Evolutionary conservation across 35 echinoderm and acorn worm species (phyloP).

Genomic region (Strongylocentrotus purpuratus): DNA sequence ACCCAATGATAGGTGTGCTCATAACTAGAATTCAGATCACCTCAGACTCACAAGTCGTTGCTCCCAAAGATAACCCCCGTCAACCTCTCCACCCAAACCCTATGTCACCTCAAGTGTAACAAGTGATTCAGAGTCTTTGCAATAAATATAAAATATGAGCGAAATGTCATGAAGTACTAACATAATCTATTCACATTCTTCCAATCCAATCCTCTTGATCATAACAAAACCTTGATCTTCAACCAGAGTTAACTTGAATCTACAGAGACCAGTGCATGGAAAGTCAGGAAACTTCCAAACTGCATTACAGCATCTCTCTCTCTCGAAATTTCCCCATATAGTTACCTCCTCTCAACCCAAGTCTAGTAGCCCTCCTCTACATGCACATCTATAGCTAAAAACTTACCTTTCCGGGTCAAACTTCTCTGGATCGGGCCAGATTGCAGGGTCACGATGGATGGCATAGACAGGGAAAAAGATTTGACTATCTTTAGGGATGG

Average conservation of each 20-base stretch:
- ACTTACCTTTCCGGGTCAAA: slow-evolving; percentile 60
- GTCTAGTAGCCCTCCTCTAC: not conserved
- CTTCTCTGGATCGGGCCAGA: slow-evolving; percentile 58
- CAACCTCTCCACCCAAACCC: not conserved
- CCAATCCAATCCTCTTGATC: too few species aligned
- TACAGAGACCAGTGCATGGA: too few species aligned
- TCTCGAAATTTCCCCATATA: not conserved
- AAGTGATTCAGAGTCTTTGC: not conserved
- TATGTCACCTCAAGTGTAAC: not conserved
- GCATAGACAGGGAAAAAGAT: slow-evolving; percentile 53
- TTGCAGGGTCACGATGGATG: slow-evolving; percentile 61
- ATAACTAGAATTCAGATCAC: too few species aligned
- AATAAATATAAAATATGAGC: too few species aligned
- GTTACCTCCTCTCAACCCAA: not conserved
- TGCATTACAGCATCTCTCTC: not conserved
- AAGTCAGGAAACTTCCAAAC: too few species aligned
- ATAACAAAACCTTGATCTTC: too few species aligned
- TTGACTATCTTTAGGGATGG: slow-evolving; percentile 26
- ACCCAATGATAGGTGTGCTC: too few species aligned
- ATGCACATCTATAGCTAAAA: not conserved
- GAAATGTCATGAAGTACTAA: too few species aligned
- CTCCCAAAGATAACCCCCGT: too few species aligned
- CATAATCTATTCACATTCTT: too few species aligned
- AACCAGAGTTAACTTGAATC: too few species aligned
- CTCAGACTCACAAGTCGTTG: too few species aligned